Percentiles rank a stretch among this genome's conserved stretches.
These are phyloP conservation scores for Elephantulus edwardii DNA, from an alignment of 2,113 vertebrate species.

Conservation along the genomic window DNA sequence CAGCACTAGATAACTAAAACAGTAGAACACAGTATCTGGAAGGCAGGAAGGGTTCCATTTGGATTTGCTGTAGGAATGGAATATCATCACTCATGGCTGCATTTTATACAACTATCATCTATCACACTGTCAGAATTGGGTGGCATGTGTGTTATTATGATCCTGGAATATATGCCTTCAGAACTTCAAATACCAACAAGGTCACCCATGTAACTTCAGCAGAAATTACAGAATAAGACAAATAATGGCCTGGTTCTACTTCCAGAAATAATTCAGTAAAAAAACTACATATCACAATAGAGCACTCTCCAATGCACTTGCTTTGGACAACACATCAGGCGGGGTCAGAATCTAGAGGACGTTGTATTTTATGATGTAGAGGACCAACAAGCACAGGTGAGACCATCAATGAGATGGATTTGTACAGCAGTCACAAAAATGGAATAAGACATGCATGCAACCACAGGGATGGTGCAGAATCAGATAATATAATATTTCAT, in stretches of 20 bases:
- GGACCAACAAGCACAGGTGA: not conserved
- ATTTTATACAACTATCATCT: not conserved
- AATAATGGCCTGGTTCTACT: not conserved
- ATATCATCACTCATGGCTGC: not conserved
- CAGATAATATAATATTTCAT: not conserved
- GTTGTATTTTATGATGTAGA: not conserved
- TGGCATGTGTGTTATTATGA: not conserved
- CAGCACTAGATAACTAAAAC: too few relatives aligned
- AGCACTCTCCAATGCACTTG: not conserved
- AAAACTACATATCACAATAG: not conserved
- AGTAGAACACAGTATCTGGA: not conserved
- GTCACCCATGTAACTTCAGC: not conserved
- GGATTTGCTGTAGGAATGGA: too few relatives aligned
- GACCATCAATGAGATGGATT: not conserved
- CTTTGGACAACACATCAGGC: not conserved
- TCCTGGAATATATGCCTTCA: not conserved
- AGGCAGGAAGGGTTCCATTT: not conserved
- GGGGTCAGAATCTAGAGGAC: not conserved
- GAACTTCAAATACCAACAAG: not conserved
- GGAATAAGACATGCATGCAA: not conserved
- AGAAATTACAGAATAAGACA: not conserved
- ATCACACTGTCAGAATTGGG: not conserved
- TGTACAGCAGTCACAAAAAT: not conserved
- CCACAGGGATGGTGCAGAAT: not conserved
- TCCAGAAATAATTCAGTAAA: not conserved